Evolutionary conservation across 2,888 invertebrate genomes (phyloP), one percentile per base, ranked within the genome.

Genomic region (Bedellia somnulentella): DNA sequence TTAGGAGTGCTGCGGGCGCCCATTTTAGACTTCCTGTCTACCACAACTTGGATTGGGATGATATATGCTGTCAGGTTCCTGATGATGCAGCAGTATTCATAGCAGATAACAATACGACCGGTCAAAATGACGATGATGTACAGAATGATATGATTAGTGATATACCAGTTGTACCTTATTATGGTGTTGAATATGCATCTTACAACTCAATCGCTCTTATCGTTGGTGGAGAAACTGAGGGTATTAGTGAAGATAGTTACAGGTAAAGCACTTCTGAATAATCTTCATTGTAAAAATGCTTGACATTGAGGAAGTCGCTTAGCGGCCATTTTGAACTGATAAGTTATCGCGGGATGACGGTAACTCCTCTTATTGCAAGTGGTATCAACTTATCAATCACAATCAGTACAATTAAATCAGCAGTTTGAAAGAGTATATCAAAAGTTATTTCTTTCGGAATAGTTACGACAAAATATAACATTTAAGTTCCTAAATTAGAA

Each of bases 181-280:
- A 81, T 48, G 52, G 78, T 29, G 55, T 82, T 1, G 68, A 84
- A 43, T 87, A 79, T 56, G 49, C 67, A 2, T 44, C 57, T 15
- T 52, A 63, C 27, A 57, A 71, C 15, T 78, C 83, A 39, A 76
- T 82, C 15, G 80, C 86, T 16, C 54, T 96, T 3, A 78, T 95
- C 18, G 75, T 95, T 40, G 93, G 94, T 9, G 94, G 94, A 5
- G 96, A 96, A 66, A 92, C 92, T 5, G 82, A 87, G 55, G 93
- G 95, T 1, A 73, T 95, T n/a, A 89, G 90, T 64, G 53, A 75
- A 12, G 80, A 86, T 15, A 85, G 89, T 4, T 85, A 84, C 47
- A 60, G 45, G 82, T 82, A 52, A 51, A 51, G n/a, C n/a, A n/a
- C n/a, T n/a, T n/a, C n/a, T n/a, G n/a, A 47, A 15, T 27, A n/a